phyloP scores from a whole-genome alignment of 2,113 vertebrate species.

The rat (Rattus norvegicus) region DNA sequence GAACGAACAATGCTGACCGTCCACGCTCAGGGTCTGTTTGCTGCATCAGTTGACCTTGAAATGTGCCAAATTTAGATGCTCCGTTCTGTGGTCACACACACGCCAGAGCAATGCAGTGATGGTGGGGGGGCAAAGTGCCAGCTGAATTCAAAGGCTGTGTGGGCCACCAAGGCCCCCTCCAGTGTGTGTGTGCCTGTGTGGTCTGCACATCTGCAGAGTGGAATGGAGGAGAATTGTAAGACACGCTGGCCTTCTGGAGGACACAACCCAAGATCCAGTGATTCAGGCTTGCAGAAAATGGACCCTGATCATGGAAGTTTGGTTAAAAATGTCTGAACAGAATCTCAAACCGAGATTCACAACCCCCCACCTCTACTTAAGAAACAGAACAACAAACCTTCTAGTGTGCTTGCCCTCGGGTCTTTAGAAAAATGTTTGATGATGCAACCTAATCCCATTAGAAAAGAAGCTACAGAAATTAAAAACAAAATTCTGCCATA shows the following conservation, averaged over 20 bases:
- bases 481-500: neutral
- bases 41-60: constrained; percentile 69
- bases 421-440: constrained; percentile 22
- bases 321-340: neutral
- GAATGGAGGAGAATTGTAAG: neutral
- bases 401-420: neutral
- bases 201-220: neutral
- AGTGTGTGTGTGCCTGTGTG: neutral
- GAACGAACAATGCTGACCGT: constrained; percentile 24
- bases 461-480: neutral
- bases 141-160: neutral
- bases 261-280: neutral
- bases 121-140: neutral
- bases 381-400: neutral
- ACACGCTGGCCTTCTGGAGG: neutral
- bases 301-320: neutral
- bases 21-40: constrained; percentile 54
- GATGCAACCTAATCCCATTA: neutral
- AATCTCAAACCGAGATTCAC: neutral
- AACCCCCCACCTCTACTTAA: neutral
- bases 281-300: neutral
- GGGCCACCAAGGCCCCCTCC: neutral
- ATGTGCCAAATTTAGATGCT: constrained; percentile 54
- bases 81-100: constrained; percentile 28
- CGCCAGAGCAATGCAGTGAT: neutral